Percentiles rank a stretch among this genome's conserved stretches.
Evolutionary conservation across 2,113 vertebrate genomes (phyloP).

Genomic region (Hippotragus niger): DNA sequence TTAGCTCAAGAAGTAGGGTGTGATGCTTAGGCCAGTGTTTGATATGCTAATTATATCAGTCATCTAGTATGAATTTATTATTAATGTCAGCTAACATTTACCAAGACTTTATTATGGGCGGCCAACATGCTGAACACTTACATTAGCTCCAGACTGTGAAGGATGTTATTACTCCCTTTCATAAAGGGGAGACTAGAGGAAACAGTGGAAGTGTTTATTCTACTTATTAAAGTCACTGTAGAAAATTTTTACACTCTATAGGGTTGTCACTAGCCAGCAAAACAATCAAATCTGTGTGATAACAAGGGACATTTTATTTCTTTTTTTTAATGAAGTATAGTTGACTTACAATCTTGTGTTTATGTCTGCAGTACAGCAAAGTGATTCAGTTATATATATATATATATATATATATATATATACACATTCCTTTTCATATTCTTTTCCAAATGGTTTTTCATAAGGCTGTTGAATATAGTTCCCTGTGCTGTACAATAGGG

Average conservation of each 20-base stretch:
- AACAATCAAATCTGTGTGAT: not conserved
- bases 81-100: constrained; percentile 65
- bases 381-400: not conserved
- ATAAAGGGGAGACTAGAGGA: not conserved
- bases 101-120: not conserved
- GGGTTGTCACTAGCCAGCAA: not conserved
- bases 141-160: not conserved
- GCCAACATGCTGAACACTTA: not conserved
- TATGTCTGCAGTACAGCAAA: not conserved
- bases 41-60: constrained; percentile 48
- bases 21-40: constrained; percentile 22
- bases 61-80: constrained; percentile 58
- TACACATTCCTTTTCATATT: not conserved
- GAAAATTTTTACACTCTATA: not conserved
- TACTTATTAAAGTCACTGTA: not conserved
- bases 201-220: not conserved
- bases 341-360: not conserved
- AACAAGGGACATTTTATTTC: not conserved
- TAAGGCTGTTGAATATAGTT: not conserved
- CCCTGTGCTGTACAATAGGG: not conserved
- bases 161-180: not conserved
- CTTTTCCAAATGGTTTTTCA: not conserved
- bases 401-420: not conserved
- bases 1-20: not conserved
- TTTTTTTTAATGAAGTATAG: not conserved